phyloP scores from a whole-genome alignment of 2,797 vertebrate species.

The Cossypha polioptera region DNA sequence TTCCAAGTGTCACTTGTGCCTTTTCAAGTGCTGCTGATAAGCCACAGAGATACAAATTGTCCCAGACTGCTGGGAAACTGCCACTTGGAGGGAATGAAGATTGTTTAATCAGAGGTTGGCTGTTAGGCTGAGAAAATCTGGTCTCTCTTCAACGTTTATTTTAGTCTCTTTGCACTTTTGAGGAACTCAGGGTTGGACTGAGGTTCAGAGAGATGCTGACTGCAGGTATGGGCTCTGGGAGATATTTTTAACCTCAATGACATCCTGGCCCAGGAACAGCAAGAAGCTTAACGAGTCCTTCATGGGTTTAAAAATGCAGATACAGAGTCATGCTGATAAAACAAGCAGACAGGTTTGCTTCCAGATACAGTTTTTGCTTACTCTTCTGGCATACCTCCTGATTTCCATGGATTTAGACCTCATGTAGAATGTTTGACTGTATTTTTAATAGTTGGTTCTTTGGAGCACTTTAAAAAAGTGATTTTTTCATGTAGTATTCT shows the following conservation, averaged over 20 bases:
- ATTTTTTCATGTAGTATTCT: background rate
- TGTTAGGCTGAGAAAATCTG: background rate
- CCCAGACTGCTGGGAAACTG: background rate
- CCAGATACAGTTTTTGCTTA: background rate
- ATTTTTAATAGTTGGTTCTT: background rate
- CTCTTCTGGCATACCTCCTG: background rate
- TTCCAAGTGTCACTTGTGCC: constrained; percentile 44
- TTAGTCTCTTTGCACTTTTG: background rate
- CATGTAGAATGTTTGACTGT: background rate
- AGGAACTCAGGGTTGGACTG: background rate
- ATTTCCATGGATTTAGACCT: background rate
- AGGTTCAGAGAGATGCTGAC: background rate
- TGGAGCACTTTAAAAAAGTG: background rate
- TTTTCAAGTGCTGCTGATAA: constrained; percentile 34
- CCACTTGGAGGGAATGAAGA: background rate
- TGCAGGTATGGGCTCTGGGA: background rate
- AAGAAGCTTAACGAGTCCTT: background rate
- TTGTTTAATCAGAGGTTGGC: background rate
- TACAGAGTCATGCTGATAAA: background rate
- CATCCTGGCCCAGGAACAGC: background rate
- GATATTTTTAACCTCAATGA: background rate
- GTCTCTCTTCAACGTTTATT: background rate
- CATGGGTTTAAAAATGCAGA: background rate
- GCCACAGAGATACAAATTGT: background rate
- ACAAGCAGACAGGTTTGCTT: background rate